Base-by-base conservation (phyloP, 2,797 vertebrate species). In the Gymnoscopelus microlampas region DNA sequence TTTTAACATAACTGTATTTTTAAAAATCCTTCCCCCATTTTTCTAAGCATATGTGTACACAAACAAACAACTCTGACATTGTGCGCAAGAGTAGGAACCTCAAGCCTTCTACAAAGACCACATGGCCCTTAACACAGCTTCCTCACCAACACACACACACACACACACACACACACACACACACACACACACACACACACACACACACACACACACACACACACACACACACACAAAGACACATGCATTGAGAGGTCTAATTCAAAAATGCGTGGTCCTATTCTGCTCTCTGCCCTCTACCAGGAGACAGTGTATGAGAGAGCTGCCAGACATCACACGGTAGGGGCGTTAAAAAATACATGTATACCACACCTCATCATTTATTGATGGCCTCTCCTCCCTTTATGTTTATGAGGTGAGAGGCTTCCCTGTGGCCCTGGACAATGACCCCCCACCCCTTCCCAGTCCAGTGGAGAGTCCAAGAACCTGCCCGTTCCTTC, bases 341-440 rank as follows among this genome's bases (percentile, higher is more conserved):
- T 84, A 77, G 81, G 76, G 75, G 83, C 60, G 88, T 94, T 94
- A 93, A 94, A 95, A 95, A 94, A 94, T 94, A 93, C 92, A 94
- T 94, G 93, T 90, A 92, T 88, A 92, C 91, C 92, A 88, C 85
- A 83, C 88, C 92, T 95, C 93, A 93, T 94, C 85, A 91, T 89
- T 94, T 94, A 95, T 95, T 93, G 89, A 95, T 92, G 70, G 77
- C 71, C 79, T 91, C 87, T 86, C 89, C 86, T 92, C 85, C 89
- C 92, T 93, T 93, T 94, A 94, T 94, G 93, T 93, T 93, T 89
- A 94, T 93, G 87, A 92, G 91, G 88, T 85, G 88, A 87, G 81
- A 81, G 80, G 84, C 84, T 88, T 89, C 85, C 85, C 82, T 19
- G 70, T 80, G 90, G 88, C 87, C 88, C 86, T 63, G 68, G 82